Conservation (phyloP, 2,797 vertebrate species). For the Lacerta viridis region DNA sequence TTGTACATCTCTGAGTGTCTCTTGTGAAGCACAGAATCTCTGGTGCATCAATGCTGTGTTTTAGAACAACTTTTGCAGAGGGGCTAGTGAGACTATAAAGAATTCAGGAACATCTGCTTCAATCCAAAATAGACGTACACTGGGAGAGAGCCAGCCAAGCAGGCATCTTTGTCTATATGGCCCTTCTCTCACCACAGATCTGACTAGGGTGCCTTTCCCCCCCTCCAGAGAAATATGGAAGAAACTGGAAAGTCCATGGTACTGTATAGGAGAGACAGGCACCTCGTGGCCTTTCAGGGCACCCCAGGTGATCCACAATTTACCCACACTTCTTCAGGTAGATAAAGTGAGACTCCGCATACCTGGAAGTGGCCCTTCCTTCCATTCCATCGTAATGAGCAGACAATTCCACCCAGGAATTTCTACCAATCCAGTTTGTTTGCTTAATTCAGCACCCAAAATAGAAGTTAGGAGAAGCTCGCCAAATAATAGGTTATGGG, state of each 20-base stretch:
- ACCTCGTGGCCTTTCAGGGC: neutral
- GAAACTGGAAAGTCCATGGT: neutral
- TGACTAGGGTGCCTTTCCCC: no score
- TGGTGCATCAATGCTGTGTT: neutral
- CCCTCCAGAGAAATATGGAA: neutral
- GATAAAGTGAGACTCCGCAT: no score
- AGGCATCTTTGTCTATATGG: neutral
- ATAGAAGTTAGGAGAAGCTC: neutral
- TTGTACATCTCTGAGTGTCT: neutral
- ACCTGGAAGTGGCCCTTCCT: no score
- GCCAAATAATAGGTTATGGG: neutral
- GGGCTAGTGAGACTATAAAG: neutral
- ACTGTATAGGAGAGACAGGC: neutral
- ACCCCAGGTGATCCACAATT: neutral
- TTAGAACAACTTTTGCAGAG: neutral
- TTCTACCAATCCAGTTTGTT: neutral
- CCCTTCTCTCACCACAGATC: neutral
- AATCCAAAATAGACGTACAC: neutral
- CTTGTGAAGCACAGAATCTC: neutral
- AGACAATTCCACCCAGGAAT: no score
- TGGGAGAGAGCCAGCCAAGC: no score
- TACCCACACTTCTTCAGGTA: neutral
- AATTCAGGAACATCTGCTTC: neutral
- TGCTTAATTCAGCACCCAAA: neutral
- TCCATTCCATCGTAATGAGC: no score